Evolutionary conservation across 1,140 invertebrate genomes (phyloP), one percentile per base, ranked within the genome.

Genomic region (Plectrocnemia conspersa): DNA sequence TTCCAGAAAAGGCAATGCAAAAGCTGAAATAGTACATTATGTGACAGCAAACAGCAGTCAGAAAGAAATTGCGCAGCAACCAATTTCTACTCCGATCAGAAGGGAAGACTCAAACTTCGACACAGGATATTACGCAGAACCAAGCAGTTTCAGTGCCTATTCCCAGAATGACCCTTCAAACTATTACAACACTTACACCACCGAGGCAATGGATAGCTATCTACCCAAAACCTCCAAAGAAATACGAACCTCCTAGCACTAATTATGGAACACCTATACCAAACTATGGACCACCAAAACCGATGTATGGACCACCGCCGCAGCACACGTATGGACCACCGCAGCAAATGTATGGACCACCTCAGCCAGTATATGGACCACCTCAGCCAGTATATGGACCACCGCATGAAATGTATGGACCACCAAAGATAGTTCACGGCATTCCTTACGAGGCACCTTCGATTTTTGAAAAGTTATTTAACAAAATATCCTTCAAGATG

Each of bases 401-500:
- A 36, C 72, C 76, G 0, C 22, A 33, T 58, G 64, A 67, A 1
- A 64, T 72, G 4, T 81, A 80, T 50, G 78, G 76, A 6, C 74
- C 75, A 35, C 55, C 64, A 11, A 74, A 74, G 56, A 68, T 67
- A 11, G 63, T 66, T 4, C 66, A 72, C 33, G 67, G 77, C 19
- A 64, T 76, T 0, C 79, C 78, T 0, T 78, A 80, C 58, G 77
- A 71, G 3, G 72, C 75, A n/a, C 69, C 73, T 1, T 78, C 75
- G 6, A 72, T 82, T 36, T 66, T 81, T 2, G 77, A 79, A 22
- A 50, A 50, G 16, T 22, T 50, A 22, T n/a, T n/a, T n/a, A n/a
- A n/a, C n/a, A 80, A 82, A 56, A 65, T 84, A 0, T 75, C 81
- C 7, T 73, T 82, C 4, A 87, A 86, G 70, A 62, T 86, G n/a